Evolutionary conservation across 2,113 vertebrate species (phyloP), one percentile per base, ranked within the genome.

Genomic region (Dipodomys ordii): DNA sequence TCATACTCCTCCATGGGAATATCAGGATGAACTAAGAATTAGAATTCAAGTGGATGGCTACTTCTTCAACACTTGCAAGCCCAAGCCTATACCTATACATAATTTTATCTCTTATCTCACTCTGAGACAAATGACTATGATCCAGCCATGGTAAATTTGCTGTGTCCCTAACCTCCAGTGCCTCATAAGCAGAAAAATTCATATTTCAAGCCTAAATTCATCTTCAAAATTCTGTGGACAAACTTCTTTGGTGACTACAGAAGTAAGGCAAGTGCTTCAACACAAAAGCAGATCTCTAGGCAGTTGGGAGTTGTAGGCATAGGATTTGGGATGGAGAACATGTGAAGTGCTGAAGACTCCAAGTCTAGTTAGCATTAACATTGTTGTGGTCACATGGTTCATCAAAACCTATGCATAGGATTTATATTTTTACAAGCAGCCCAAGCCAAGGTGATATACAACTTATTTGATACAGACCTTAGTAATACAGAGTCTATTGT

Each of bases 101-200:
- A 64, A 65, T 65, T 92, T 44, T 73, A 35, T 72, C 16, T 87
- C 16, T 28, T 83, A 35, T 80, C 18, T 82, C 53, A 68, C 88
- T 83, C 35, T 65, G 57, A 83, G 30, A 82, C 76, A 94, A 93
- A 94, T 69, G n/a, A 81, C 20, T 71, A 22, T 68, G 13, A 71
- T 49, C 15, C 15, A 60, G 18, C 62, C 30, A 32, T n/a, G 19
- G 9, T 72, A 80, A 74, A 90, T 44, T n/a, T 92, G 23, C 57
- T 64, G 0, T 44, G 18, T 12, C 64, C 32, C 32, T 46, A 28
- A 8, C 46, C 27, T 67, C 30, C 18, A 88, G 53, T 6, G 73
- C 15, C 89, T 94, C 30, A n/a, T n/a, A 88, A 80, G 20, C 74
- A 72, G 7, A 32, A 20, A 86, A 32, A 65, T 80, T 71, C 62